These are phyloP conservation scores for Pomatostomus ruficeps DNA, from an alignment of 2,113 vertebrate species.

Conservation along the genomic window DNA sequence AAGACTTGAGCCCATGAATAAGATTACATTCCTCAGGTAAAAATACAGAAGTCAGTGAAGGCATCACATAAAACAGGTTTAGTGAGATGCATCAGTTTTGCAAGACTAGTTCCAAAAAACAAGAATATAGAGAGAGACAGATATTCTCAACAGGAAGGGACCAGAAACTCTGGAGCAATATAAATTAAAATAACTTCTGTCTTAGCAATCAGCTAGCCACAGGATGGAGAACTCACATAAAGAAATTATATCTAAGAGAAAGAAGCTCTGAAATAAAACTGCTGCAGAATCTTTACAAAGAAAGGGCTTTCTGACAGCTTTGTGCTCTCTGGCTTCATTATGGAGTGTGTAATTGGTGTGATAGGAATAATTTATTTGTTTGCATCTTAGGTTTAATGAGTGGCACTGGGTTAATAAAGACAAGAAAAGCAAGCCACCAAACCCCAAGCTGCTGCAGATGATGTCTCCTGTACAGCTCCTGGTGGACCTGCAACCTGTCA, in stretches of 20 bases:
- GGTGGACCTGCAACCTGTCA: rapidly evolving
- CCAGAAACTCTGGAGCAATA: neutral
- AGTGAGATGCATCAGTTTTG: neutral
- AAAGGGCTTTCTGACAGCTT: neutral
- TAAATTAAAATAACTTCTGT: neutral
- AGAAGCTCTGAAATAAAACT: neutral
- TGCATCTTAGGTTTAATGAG: neutral
- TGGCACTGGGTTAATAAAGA: neutral
- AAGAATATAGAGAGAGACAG: neutral
- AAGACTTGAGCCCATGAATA: neutral
- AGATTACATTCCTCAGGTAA: neutral
- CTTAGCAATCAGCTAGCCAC: neutral
- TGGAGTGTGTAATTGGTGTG: neutral
- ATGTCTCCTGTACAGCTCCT: neutral
- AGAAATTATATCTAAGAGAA: neutral
- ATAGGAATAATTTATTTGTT: neutral
- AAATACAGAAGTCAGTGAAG: neutral
- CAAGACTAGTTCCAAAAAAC: neutral
- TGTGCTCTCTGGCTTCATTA: neutral
- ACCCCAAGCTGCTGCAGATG: neutral
- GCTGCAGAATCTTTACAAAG: neutral
- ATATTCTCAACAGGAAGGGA: neutral
- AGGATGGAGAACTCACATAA: neutral
- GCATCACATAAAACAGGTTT: neutral
- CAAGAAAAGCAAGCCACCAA: neutral